These are phyloP conservation scores for western clawed frog (Xenopus tropicalis) DNA, from an alignment of 2,113 vertebrate species.

Conservation along the genomic window UCB_Xtro_10.0 CM004446.2:112937001-112937500, in stretches of 20 bases:
- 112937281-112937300: slow-evolving; percentile 11
- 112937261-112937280: slow-evolving; percentile 28
- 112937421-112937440: not conserved
- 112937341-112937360: not conserved
- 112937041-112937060: not conserved
- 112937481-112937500: too few species aligned
- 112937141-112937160: slow-evolving; percentile 17
- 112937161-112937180: slow-evolving; percentile 34
- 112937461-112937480: too few species aligned
- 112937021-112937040: slow-evolving; percentile 18
- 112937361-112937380: slow-evolving; percentile 6
- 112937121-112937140: slow-evolving; percentile 2
- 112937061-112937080: too few species aligned
- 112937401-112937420: not conserved
- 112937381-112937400: slow-evolving; percentile 16
- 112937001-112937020: not conserved
- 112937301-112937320: slow-evolving; percentile 17
- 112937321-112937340: slow-evolving; percentile 32
- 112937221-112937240: slow-evolving; percentile 28
- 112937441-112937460: not conserved
- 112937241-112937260: slow-evolving; percentile 20
- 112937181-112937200: slow-evolving; percentile 41
- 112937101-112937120: slow-evolving; percentile 2
- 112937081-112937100: slow-evolving; percentile 23
- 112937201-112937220: slow-evolving; percentile 26